Percentiles rank a stretch among this genome's conserved stretches.
These are phyloP conservation scores for Scaptomyza montana DNA, from an alignment of 1,140 invertebrate genomes.

Conservation along the genomic window DNA sequence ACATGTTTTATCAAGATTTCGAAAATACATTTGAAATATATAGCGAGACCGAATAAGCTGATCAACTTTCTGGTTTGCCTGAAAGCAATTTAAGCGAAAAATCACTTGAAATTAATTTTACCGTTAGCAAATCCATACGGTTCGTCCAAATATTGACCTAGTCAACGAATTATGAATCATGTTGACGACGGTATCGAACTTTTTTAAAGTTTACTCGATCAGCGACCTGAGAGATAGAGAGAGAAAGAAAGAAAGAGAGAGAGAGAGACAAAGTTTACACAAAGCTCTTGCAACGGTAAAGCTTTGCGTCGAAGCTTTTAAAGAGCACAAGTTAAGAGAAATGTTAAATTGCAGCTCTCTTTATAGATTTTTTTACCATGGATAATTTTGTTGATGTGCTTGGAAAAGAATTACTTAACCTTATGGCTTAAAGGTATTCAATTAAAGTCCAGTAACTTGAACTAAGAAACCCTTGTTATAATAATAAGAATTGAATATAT, in stretches of 20 bases:
- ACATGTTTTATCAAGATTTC: background rate
- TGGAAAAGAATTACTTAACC: constrained; percentile 45
- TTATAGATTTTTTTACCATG: constrained; percentile 33
- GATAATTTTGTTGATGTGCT: constrained; percentile 36
- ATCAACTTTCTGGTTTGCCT: constrained; percentile 50
- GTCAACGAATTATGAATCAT: constrained; percentile 63
- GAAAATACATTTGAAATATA: background rate
- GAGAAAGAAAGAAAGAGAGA: background rate
- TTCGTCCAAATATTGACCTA: constrained; percentile 68
- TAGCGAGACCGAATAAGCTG: constrained; percentile 22
- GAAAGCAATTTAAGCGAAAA: constrained; percentile 35
- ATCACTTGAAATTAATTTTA: constrained; percentile 63
- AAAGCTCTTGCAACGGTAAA: constrained; percentile 1
- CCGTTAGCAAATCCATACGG: constrained; percentile 52
- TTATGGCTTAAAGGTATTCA: constrained; percentile 48
- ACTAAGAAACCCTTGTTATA: background rate
- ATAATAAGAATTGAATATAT: too few species aligned
- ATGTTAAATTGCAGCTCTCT: constrained; percentile 6
- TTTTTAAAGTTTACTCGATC: constrained; percentile 22
- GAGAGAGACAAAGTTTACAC: background rate
- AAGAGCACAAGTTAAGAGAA: constrained; percentile 23
- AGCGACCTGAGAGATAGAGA: background rate
- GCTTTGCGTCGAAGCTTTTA: constrained; percentile 1
- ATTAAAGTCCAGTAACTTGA: constrained; percentile 5
- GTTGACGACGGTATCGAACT: constrained; percentile 7